Conservation (phyloP, 2,888 invertebrate species). For the Ashinkailepas kermadecensis region DNA sequence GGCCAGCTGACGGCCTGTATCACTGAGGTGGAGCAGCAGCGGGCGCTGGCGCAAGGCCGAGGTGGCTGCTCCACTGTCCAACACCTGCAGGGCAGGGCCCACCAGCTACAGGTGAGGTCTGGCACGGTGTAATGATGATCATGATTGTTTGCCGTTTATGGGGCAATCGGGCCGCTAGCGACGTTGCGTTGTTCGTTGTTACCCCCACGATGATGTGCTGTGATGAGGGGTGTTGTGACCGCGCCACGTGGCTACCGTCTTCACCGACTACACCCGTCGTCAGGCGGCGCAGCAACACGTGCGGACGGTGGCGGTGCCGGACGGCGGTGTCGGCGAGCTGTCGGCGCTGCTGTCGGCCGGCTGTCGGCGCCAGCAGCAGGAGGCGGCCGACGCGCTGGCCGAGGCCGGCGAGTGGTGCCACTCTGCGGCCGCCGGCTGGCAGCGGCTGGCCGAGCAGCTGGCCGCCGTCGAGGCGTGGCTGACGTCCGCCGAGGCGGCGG, state of each 20-base stretch:
- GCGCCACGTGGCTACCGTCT: too few species aligned
- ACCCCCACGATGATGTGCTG: too few species aligned
- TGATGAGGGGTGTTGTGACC: too few species aligned
- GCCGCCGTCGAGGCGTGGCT: conserved; percentile 71
- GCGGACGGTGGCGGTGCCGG: not conserved
- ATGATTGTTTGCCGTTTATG: too few species aligned
- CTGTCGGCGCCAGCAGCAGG: conserved; percentile 69
- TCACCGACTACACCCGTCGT: too few species aligned
- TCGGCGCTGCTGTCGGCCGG: conserved; percentile 42
- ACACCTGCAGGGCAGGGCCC: conserved; percentile 69
- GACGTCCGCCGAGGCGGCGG: conserved; percentile 52
- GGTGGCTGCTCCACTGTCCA: conserved; percentile 61
- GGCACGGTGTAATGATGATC: not conserved
- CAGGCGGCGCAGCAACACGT: not conserved
- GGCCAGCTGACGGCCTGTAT: conserved; percentile 21
- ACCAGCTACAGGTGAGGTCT: conserved; percentile 65
- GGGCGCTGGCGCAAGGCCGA: conserved; percentile 48
- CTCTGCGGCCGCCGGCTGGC: conserved; percentile 64
- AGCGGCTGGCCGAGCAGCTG: conserved; percentile 75
- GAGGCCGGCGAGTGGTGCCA: conserved; percentile 69
- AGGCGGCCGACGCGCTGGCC: conserved; percentile 66
- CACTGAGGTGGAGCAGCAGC: conserved; percentile 32
- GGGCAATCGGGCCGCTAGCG: too few species aligned
- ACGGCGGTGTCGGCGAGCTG: not conserved
- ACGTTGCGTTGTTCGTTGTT: too few species aligned